Evolutionary conservation across 1,140 invertebrate genomes (phyloP), one percentile per base, ranked within the genome.

Genomic region (Matsumurasca onukii): DNA sequence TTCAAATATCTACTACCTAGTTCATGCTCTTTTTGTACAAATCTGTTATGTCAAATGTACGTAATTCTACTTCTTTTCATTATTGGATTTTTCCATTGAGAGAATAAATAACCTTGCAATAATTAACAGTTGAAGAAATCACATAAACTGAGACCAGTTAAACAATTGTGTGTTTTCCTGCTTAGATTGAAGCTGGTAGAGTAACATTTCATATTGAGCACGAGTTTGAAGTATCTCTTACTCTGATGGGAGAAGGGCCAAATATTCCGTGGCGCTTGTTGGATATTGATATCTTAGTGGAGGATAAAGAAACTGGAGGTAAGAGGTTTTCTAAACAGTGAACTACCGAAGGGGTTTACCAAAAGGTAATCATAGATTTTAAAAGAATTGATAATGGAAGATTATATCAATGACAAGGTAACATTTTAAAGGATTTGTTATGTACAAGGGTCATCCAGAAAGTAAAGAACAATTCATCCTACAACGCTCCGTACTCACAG

Each of bases 261-360:
- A 91, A 87, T 75, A 88, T 98, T 66, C 96, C 97, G 0, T 99
- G 97, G 97, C 84, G 95, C 68, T 83, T 99, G 51, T 82, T 99
- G 69, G 94, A 98, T 77, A 92, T 99, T 70, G 93, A 97, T 74
- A 92, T 99, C 74, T 82, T 99, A 1, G 97, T 99, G 1, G 94
- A 98, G 78, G 97, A 99, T 77, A 92, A 91, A 79, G 96, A 99
- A 82, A 98, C 96, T 66, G 95, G 97, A 76, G 89, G 90, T 91
- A 3, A 15, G 49, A 12, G 49, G 3, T 20, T 52, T 20, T 5
- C 20, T 52, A 3, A 52, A 5, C 34, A 39, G 34, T 39, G 34
- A 39, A 5, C 5, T 5, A 39, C 34, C 17, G 34, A 39, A 17
- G 34, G 34, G 17, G 34, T 39, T 9, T 9, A 39, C 5, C 34